Conservation (phyloP, 2,113 vertebrate genomes). For the Poicephalus gulielmi region DNA sequence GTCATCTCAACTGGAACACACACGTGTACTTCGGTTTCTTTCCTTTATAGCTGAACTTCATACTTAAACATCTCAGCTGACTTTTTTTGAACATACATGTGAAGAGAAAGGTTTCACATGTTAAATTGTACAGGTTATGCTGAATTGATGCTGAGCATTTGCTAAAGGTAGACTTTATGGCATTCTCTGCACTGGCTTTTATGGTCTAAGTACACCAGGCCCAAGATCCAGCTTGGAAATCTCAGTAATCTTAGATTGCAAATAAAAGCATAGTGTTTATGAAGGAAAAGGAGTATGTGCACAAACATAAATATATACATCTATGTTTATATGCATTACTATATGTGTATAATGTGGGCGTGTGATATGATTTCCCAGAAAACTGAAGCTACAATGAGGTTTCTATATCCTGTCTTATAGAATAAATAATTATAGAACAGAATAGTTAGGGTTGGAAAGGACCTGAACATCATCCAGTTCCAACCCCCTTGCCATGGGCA, state of each 20-base stretch:
- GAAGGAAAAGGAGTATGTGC: not conserved
- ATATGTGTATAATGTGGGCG: not conserved
- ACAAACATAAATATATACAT: not conserved
- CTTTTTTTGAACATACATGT: not conserved
- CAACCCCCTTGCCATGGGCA: no score
- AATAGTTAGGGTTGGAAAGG: no score
- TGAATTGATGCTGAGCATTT: not conserved
- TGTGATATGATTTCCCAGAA: not conserved
- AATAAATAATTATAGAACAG: not conserved
- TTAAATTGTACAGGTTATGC: not conserved
- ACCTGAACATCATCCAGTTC: no score
- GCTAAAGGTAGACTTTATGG: not conserved
- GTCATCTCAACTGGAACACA: not conserved
- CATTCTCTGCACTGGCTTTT: not conserved
- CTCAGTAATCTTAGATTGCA: not conserved
- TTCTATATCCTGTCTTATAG: not conserved
- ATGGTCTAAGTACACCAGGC: not conserved
- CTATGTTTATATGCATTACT: not conserved
- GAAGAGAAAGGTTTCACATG: not conserved
- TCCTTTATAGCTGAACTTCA: not conserved
- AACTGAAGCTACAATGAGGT: not conserved
- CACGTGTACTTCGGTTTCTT: rapidly evolving
- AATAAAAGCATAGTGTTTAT: not conserved
- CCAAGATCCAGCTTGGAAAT: not conserved
- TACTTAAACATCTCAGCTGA: not conserved